Evolutionary conservation across 1,140 invertebrate species (phyloP), one percentile per base, ranked within the genome.

Genomic region (Cotesia vestalis): DNA sequence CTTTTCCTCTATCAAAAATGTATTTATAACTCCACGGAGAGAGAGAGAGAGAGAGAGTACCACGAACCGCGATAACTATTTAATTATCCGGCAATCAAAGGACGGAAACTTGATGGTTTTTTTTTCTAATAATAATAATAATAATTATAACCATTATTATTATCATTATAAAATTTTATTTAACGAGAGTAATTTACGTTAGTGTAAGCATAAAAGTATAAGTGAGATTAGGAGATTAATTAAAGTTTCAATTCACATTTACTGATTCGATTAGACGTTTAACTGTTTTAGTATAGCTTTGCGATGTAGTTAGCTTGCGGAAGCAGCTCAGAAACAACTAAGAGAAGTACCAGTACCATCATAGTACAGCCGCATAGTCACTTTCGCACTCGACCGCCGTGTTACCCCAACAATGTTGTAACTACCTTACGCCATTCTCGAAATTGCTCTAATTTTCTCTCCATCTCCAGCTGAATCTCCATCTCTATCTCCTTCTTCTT

Each of bases 371-470:
- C 62, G 38, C 40, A 64, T 64, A 64, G 40, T 64, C 40, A 51
- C 62, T 64, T 64, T 64, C 12, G 62, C 62, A 64, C 62, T 64
- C 62, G 62, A 64, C 59, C 17, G 40, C 60, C 17, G 40, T 51
- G 76, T 73, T 75, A 76, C 75, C 77, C 76, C n/a, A 75, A 73
- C 76, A 78, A 77, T 80, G 78, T 77, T 76, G 78, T 78, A 78
- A 78, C 77, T 76, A 75, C 76, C 77, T 76, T 74, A 74, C 76
- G 75, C 76, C 77, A 78, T 78, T 76, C 73, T 74, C 76, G 78
- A 73, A 78, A 80, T 78, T 78, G 75, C 75, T 71, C 72, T 76
- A 70, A 77, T 77, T 77, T 77, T 76, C 73, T 69, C 59, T 34
- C 60, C 27, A 34, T 11, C 64, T 52, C 17, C 51, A 27, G 27